Evolutionary conservation across 2,888 invertebrate genomes (phyloP), one percentile per base, ranked within the genome.

Genomic region (Scaptomyza tumidula): DNA sequence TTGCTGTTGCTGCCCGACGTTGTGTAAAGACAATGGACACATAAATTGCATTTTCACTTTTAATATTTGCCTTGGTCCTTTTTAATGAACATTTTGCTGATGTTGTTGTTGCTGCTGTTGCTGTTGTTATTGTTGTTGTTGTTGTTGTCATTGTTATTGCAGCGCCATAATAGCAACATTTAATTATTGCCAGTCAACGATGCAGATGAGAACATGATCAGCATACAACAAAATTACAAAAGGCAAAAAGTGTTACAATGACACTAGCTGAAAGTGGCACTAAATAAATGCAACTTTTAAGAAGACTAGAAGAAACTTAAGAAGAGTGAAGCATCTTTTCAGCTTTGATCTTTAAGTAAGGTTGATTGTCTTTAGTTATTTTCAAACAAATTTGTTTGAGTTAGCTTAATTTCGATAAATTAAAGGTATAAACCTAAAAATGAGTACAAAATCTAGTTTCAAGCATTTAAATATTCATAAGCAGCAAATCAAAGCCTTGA

Each of bases 11-110:
- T 64, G 58, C 48, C 52, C 61, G 61, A 53, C 76, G 68, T 59
- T 72, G 76, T 72, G 69, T 75, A 72, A 65, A 81, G 73, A 86
- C 85, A 84, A 84, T 84, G 85, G 71, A 82, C 84, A 80, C 82
- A 84, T 86, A 84, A 82, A 83, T 83, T 86, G 86, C 84, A 83
- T 86, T 83, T 83, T 83, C 86, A 86, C 84, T 83, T 83, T 86
- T 83, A 80, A 83, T 84, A 86, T 83, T 80, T 83, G 67, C 65
- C 74, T 55, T 74, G 71, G 67, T 79, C 73, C 73, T 75, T 78
- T 80, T 80, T 78, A 85, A 82, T 85, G 72, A 82, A 82, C 71
- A 71, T 73, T 81, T 41, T 41, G 16, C 16, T 67, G 62, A 56
- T 59, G 44, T 46, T 44, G 49, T 37, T 45, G 68, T 13, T 52